A percentile compares a stretch with the other conserved stretches of the same genome.
Conservation (phyloP, 2,797 vertebrate species). For the Smutsia temminckii region DNA sequence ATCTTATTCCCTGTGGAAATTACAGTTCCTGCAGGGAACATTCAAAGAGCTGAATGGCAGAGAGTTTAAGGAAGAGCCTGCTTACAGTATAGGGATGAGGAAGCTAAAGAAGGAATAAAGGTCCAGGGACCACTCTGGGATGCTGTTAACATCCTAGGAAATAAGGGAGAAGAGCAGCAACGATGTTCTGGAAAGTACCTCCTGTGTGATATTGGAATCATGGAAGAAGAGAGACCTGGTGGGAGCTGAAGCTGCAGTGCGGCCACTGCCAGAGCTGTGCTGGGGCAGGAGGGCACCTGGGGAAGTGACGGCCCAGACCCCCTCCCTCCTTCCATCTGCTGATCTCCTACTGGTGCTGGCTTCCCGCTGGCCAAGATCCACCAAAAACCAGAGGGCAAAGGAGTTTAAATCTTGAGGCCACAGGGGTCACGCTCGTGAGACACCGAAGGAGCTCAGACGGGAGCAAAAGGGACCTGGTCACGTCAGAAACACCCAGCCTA, state of each 20-base stretch:
- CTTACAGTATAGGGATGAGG: neutral
- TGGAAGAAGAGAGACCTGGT: neutral
- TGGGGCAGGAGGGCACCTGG: neutral
- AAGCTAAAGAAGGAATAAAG: neutral
- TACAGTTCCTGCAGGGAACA: neutral
- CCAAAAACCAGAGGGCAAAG: neutral
- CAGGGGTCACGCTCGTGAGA: neutral
- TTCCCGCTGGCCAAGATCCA: neutral
- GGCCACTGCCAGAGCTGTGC: neutral
- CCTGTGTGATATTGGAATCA: neutral
- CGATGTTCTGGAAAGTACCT: neutral
- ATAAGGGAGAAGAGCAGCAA: neutral
- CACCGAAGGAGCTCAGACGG: neutral
- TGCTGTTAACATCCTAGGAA: neutral
- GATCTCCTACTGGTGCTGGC: neutral
- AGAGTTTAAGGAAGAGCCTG: neutral
- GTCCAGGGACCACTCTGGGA: neutral
- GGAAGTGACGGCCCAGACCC: fast-evolving
- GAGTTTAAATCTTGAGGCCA: neutral
- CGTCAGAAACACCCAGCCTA: neutral
- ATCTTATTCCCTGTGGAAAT: neutral
- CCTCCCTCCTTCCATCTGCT: neutral
- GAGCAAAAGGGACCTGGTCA: neutral
- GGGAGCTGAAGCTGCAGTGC: neutral
- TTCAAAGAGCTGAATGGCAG: neutral